Evolutionary conservation across 2,113 vertebrate species (phyloP).

Genomic region (Strigops habroptila): DNA sequence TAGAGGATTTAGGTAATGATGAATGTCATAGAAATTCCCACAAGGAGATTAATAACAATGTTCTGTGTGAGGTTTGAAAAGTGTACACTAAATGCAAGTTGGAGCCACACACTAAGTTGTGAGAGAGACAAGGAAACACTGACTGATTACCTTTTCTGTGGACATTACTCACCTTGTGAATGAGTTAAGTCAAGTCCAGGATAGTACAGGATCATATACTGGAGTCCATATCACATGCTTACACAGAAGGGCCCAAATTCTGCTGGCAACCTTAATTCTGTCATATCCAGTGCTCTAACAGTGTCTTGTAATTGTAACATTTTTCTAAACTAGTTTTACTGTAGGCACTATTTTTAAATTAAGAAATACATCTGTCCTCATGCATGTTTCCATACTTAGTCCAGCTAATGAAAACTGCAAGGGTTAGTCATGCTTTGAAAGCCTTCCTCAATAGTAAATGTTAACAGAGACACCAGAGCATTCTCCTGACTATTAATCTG

Average conservation of each 20-base stretch:
- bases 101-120: background rate
- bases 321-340: background rate
- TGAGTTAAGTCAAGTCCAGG: background rate
- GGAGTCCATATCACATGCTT: background rate
- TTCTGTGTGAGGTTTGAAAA: background rate
- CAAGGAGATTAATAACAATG: background rate
- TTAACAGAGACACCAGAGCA: conserved; percentile 63
- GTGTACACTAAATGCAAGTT: background rate
- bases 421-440: conserved; percentile 9
- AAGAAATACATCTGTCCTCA: background rate
- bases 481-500: conserved; percentile 73
- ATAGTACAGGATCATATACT: background rate
- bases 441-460: conserved; percentile 58
- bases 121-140: background rate
- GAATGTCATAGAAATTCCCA: background rate
- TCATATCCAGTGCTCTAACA: background rate
- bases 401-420: conserved; percentile 46
- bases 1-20: background rate
- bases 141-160: background rate
- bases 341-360: background rate
- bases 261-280: background rate
- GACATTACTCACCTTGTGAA: background rate
- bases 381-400: background rate
- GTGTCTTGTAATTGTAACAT: background rate
- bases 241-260: background rate